Percentiles rank a stretch among this genome's conserved stretches.
Conservation (phyloP, 2,797 vertebrate genomes). For the Dryobates pubescens region DNA sequence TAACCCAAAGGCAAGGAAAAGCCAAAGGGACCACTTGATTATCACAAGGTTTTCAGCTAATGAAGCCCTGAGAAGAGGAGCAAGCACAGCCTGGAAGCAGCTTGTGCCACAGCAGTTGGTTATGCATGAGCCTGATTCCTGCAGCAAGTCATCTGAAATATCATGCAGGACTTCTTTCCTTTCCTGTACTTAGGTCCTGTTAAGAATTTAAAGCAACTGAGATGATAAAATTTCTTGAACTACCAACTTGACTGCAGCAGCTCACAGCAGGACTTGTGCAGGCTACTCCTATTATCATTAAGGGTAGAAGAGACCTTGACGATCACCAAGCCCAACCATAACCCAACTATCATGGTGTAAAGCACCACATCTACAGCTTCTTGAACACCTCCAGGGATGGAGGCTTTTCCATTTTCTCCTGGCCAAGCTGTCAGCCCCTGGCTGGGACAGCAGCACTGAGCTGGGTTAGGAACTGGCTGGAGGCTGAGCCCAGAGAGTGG, state of each 20-base stretch:
- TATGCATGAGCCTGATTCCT: accelerated
- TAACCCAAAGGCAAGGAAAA: background rate
- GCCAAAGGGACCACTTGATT: background rate
- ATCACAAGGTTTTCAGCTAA: background rate
- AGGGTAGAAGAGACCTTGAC: no score
- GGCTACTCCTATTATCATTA: no score
- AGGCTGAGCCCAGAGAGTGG: no score
- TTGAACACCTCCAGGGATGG: no score
- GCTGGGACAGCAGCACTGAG: no score
- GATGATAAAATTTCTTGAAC: background rate
- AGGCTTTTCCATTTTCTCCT: no score
- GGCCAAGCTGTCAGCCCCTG: no score
- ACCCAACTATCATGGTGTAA: no score
- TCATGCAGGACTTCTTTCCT: background rate
- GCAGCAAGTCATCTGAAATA: background rate
- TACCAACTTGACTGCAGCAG: background rate
- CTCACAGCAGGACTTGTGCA: background rate
- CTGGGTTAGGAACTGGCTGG: no score
- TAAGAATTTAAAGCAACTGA: background rate
- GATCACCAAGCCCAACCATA: no score
- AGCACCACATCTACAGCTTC: no score
- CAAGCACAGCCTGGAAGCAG: background rate
- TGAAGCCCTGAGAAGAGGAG: background rate
- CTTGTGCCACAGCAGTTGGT: accelerated
- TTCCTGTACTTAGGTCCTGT: background rate